These are phyloP conservation scores for Tinamus major DNA, from an alignment of 2,797 vertebrate genomes.

Conservation along the genomic window DNA sequence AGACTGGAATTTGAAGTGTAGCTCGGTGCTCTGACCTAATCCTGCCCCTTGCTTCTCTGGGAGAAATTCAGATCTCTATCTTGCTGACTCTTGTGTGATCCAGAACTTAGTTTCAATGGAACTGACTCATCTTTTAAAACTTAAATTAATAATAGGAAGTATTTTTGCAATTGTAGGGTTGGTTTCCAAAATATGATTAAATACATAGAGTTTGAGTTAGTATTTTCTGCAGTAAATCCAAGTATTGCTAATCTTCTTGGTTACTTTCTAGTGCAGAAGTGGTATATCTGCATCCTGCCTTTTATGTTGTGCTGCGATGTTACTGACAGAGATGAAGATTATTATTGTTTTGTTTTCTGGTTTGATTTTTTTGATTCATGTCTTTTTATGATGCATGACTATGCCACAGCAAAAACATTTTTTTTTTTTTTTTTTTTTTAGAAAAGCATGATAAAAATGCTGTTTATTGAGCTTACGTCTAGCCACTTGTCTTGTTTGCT, in stretches of 20 bases:
- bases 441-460: slow-evolving; percentile 47
- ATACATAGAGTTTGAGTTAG: not conserved
- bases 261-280: not conserved
- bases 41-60: not conserved
- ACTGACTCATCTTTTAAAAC: not conserved
- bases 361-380: not conserved
- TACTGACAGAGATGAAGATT: not conserved
- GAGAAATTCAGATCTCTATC: not conserved
- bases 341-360: not conserved
- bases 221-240: not conserved
- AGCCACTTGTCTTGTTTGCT: not conserved
- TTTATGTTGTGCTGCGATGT: not conserved
- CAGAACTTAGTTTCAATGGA: not conserved
- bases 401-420: not conserved
- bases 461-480: slow-evolving; percentile 27
- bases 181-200: not conserved
- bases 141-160: not conserved
- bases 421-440: slow-evolving; percentile 23
- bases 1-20: not conserved
- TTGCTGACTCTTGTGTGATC: not conserved
- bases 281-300: not conserved
- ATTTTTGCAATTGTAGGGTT: not conserved
- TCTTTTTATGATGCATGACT: not conserved
- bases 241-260: not conserved
- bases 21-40: not conserved